Evolutionary conservation across 2,113 vertebrate species (phyloP), one percentile per base, ranked within the genome.

Genomic region (Sylvicapra grimmia): DNA sequence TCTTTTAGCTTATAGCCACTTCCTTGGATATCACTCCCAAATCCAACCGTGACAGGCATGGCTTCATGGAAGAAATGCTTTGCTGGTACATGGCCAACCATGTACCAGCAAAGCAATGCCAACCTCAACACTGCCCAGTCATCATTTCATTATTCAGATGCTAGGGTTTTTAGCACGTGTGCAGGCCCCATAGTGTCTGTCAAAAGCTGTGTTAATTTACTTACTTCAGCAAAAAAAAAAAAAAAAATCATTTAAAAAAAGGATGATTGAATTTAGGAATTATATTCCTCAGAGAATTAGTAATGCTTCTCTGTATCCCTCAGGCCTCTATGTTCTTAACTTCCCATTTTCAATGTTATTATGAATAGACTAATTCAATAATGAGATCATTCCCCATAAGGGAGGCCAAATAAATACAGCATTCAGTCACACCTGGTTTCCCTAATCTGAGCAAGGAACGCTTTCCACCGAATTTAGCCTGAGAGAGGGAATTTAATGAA

Each of bases 141-240:
- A 97, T 93, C 18, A 0, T 56, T 91, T 86, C 79, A 47, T 63
- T 72, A 65, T 7, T 53, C 82, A 92, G 83, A 77, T 92, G 91
- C 97, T 95, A 82, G 94, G 36, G 89, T 89, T 94, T 91, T 54
- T 65, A 94, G 92, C 68, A 86, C 25, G 56, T 54, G 68, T 86
- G 94, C 31, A 40, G 86, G 94, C n/a, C 97, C 88, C 54, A 49
- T 1, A 80, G 87, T 61, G 95, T 95, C 97, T 98, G 98, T 98
- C 97, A 98, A 98, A 98, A 95, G 95, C 54, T 86, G 61, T 93
- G 96, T 97, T 98, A 98, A 99, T 98, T 98, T 98, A 98, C 97
- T 98, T 98, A 96, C 95, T 98, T 98, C 96, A 96, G 97, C 96
- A 40, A 97, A 97, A 97, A 97, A 83, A 61, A 86, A 96, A 54